A percentile compares a stretch with the other conserved stretches of the same genome.
These are phyloP conservation scores for Diachrysia chrysitis DNA, from an alignment of 2,888 invertebrate genomes.

Conservation along the genomic window DNA sequence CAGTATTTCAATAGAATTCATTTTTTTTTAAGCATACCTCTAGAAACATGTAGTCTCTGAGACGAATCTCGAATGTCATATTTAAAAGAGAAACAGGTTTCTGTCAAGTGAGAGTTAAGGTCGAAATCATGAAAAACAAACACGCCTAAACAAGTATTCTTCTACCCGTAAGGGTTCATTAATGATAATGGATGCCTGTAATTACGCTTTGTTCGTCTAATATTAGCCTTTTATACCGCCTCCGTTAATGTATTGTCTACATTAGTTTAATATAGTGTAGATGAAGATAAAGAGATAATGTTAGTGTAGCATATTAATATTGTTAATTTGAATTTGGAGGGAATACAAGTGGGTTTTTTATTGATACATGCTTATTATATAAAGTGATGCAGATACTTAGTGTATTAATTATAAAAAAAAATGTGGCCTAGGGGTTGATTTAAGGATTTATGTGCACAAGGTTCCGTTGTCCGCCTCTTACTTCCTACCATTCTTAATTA, in stretches of 20 bases:
- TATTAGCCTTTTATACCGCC: slow-evolving; percentile 73
- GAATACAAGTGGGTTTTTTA: slow-evolving; percentile 28
- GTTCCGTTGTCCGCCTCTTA: too few relatives aligned
- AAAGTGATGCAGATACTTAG: background rate
- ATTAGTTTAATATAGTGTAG: slow-evolving; percentile 57
- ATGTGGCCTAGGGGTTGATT: too few relatives aligned
- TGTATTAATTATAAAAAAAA: too few relatives aligned
- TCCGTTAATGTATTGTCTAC: slow-evolving; percentile 59
- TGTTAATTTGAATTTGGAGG: slow-evolving; percentile 26
- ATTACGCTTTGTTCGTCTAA: slow-evolving; percentile 80
- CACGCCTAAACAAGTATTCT: slow-evolving; percentile 54
- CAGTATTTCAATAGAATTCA: too few relatives aligned
- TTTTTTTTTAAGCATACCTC: too few relatives aligned
- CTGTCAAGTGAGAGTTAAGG: slow-evolving; percentile 25
- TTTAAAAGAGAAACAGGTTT: slow-evolving; percentile 32
- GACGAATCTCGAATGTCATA: slow-evolving; percentile 22
- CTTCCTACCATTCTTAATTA: too few relatives aligned
- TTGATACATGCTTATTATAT: slow-evolving; percentile 8
- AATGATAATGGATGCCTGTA: slow-evolving; percentile 76
- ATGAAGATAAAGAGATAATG: slow-evolving; percentile 45
- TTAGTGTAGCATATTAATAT: slow-evolving; percentile 33
- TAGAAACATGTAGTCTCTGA: too few relatives aligned
- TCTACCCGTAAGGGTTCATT: slow-evolving; percentile 70
- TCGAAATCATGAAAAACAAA: slow-evolving; percentile 50
- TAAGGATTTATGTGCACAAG: too few relatives aligned